phyloP scores from a whole-genome alignment of 2,113 vertebrate genomes.

The Macaca nemestrina region DNA sequence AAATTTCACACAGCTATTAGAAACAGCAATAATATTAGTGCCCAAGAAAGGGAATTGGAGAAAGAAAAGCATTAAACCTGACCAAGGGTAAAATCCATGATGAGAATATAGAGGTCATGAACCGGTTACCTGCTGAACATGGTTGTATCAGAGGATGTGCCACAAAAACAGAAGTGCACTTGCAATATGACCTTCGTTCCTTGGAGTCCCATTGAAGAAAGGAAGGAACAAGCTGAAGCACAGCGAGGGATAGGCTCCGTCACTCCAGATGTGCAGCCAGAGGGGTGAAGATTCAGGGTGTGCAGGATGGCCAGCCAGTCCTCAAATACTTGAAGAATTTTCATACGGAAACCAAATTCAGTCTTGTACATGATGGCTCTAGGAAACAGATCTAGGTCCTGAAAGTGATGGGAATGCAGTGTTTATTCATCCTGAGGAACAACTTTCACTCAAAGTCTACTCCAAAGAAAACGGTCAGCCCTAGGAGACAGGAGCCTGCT shows the following conservation, averaged over 20 bases:
- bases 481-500: background rate
- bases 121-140: background rate
- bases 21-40: background rate
- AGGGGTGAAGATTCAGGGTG: background rate
- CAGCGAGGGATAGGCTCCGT: background rate
- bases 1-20: background rate
- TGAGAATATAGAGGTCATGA: background rate
- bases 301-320: background rate
- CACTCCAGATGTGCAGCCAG: background rate
- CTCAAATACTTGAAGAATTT: background rate
- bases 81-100: background rate
- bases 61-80: background rate
- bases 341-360: background rate
- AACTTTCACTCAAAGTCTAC: background rate
- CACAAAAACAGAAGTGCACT: background rate
- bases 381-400: background rate
- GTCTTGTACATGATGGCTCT: too few species aligned
- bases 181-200: background rate
- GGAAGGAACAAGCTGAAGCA: background rate
- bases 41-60: background rate
- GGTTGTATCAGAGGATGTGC: background rate
- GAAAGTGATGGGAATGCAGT: background rate
- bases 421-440: background rate
- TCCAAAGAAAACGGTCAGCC: too few species aligned
- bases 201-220: background rate